Conservation (phyloP, 1,140 invertebrate genomes). For the Bemisia tabaci region DNA sequence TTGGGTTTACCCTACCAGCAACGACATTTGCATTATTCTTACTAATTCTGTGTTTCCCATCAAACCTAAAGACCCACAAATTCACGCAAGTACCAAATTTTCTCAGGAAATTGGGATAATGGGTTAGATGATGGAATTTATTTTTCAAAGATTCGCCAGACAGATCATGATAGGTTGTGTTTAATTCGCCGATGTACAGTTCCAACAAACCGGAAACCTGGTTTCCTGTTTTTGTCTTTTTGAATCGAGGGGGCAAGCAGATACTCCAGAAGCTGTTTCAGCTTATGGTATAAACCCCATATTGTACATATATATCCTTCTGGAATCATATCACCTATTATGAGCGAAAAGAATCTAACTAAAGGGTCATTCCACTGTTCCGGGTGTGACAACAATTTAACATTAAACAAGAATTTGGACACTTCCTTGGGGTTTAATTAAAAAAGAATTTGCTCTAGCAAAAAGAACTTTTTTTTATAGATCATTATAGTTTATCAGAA, state of each 20-base stretch:
- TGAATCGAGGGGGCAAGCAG: not conserved
- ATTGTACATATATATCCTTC: not conserved
- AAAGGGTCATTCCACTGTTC: too few species aligned
- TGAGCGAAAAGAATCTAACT: not conserved
- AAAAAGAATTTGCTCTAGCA: too few species aligned
- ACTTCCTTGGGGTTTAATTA: too few species aligned
- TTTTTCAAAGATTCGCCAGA: not conserved
- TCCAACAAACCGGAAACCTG: not conserved
- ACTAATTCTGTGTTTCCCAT: not conserved
- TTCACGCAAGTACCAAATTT: not conserved
- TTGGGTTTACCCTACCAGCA: not conserved
- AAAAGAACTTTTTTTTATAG: too few species aligned
- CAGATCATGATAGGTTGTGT: not conserved
- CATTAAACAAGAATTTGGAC: too few species aligned
- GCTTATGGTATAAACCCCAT: not conserved
- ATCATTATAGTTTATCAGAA: too few species aligned
- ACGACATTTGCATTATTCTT: not conserved
- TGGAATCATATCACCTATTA: not conserved
- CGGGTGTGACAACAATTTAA: too few species aligned
- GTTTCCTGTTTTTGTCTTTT: too few species aligned
- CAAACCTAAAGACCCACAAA: not conserved
- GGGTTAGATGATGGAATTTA: not conserved
- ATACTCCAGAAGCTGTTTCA: not conserved
- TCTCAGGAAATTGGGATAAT: not conserved
- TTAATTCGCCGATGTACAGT: not conserved